phyloP scores from a whole-genome alignment of 64 coral and sea anemone genomes.

The Porites australiensis region DNA sequence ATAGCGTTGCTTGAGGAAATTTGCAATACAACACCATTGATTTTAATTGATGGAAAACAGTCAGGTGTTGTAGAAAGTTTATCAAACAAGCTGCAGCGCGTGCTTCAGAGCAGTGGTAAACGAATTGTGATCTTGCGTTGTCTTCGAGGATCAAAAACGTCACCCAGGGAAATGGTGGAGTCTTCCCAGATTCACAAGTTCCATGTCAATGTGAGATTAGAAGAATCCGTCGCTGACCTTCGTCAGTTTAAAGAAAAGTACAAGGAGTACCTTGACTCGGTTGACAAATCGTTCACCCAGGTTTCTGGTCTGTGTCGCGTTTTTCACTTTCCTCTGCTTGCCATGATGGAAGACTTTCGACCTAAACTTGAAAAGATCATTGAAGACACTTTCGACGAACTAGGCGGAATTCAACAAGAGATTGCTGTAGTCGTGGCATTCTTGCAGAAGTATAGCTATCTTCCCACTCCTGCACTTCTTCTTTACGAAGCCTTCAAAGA shows the following conservation, averaged over 20 bases:
- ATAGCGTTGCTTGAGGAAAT: conserved; percentile 59
- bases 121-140: conserved; percentile 58
- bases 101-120: conserved; percentile 56
- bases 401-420: conserved; percentile 60
- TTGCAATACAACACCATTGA: conserved; percentile 45
- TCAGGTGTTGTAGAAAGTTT: conserved; percentile 32
- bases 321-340: conserved; percentile 77
- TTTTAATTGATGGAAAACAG: conserved; percentile 77
- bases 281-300: not conserved
- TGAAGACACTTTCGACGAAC: conserved; percentile 53
- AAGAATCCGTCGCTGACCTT: conserved; percentile 68
- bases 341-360: conserved; percentile 73
- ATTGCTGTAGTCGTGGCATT: conserved; percentile 78
- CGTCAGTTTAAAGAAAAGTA: conserved; percentile 71
- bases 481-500: conserved; percentile 65
- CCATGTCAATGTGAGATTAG: conserved; percentile 59
- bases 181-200: conserved; percentile 48
- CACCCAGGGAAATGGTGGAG: not conserved
- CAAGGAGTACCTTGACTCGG: conserved; percentile 49
- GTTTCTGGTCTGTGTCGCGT: conserved; percentile 48
- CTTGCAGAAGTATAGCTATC: conserved; percentile 52
- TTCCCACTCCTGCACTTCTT: conserved; percentile 60
- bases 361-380: conserved; percentile 69
- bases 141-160: conserved; percentile 24
- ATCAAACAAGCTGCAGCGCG: conserved; percentile 52